These are phyloP conservation scores for Lonchura striata DNA, from an alignment of 2,113 vertebrate genomes.

Conservation along the genomic window DNA sequence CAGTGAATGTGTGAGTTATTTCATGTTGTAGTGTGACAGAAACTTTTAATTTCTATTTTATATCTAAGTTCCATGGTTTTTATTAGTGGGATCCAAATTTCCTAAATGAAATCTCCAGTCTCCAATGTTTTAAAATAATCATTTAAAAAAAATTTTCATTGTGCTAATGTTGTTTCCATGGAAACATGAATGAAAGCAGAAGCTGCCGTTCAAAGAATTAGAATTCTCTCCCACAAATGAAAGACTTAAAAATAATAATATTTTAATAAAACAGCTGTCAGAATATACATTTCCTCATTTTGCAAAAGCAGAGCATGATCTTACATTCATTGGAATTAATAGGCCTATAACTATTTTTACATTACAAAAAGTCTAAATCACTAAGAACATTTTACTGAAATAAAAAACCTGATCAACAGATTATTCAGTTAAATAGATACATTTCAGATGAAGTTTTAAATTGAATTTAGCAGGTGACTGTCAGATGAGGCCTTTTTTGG, in stretches of 20 bases:
- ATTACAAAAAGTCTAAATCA: not conserved
- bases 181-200: constrained; percentile 42
- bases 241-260: constrained; percentile 9
- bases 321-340: not conserved
- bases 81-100: not conserved
- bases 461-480: not conserved
- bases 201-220: not conserved
- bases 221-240: not conserved
- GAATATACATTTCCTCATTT: not conserved
- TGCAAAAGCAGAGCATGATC: not conserved
- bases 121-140: constrained; percentile 32
- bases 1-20: no score
- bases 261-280: constrained; percentile 1
- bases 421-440: not conserved
- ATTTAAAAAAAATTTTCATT: not conserved
- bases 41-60: not conserved
- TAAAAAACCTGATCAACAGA: not conserved
- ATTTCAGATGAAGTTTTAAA: not conserved
- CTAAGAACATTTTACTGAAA: not conserved
- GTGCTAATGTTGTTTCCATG: constrained; percentile 50
- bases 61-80: not conserved
- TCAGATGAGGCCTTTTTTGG: not conserved
- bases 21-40: not conserved
- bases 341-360: not conserved
- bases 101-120: constrained; percentile 13